A percentile compares a stretch with the other conserved stretches of the same genome.
Evolutionary conservation across 2,797 vertebrate genomes (phyloP).

Genomic region (Falco columbarius): DNA sequence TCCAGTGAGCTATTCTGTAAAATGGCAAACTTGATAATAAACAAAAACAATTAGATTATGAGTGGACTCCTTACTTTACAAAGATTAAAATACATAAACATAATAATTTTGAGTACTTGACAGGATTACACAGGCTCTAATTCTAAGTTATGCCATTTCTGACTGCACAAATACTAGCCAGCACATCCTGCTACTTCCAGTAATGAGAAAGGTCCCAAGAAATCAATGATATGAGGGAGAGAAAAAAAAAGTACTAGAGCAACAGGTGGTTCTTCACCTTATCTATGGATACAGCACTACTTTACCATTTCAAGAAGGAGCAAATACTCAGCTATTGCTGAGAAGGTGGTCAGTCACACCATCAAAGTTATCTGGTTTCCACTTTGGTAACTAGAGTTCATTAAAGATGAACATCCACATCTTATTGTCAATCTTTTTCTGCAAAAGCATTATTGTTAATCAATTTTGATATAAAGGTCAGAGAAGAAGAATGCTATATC

Average conservation of each 20-base stretch:
- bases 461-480: slow-evolving; percentile 59
- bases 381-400: not conserved
- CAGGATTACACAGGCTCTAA: not conserved
- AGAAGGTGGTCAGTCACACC: not conserved
- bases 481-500: slow-evolving; percentile 14
- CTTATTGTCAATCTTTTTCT: slow-evolving; percentile 47
- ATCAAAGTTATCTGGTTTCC: not conserved
- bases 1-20: slow-evolving; percentile 6
- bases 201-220: not conserved
- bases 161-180: not conserved
- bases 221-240: not conserved
- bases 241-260: not conserved
- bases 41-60: slow-evolving; percentile 34
- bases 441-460: slow-evolving; percentile 54
- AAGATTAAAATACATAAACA: slow-evolving; percentile 26
- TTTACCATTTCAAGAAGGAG: not conserved
- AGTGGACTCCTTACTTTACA: slow-evolving; percentile 25
- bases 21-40: slow-evolving; percentile 24
- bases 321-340: not conserved
- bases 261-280: not conserved
- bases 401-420: slow-evolving; percentile 28
- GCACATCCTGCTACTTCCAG: not conserved
- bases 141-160: not conserved
- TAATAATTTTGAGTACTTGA: slow-evolving; percentile 30
- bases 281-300: not conserved